Conservation (phyloP, 2,888 invertebrate genomes). For the Argyresthia albistria region DNA sequence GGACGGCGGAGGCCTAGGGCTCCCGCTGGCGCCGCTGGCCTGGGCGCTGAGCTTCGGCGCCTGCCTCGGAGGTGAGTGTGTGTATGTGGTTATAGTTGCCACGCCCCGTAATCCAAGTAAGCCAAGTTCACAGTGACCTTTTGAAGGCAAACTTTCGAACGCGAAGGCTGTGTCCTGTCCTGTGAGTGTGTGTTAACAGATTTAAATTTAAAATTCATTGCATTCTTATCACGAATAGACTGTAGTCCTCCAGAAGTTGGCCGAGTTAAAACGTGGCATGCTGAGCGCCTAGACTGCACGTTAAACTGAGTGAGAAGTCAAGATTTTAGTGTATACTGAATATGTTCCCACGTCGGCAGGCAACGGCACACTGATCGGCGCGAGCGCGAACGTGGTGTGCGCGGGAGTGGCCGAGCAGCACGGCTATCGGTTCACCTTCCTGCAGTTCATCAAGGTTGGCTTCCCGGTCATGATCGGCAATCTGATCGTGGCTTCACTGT, state of each 20-base stretch:
- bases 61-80: conserved; percentile 81
- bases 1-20: conserved; percentile 74
- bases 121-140: too few species aligned
- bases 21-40: conserved; percentile 84
- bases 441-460: conserved; percentile 89
- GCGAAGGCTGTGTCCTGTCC: too few species aligned
- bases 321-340: too few species aligned
- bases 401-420: conserved; percentile 95
- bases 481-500: conserved; percentile 76
- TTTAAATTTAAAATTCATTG: too few species aligned
- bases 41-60: conserved; percentile 90
- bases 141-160: too few species aligned
- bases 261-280: too few species aligned
- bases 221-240: too few species aligned
- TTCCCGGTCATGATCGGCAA: conserved; percentile 88
- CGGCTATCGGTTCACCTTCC: conserved; percentile 88
- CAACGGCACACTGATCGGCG: conserved; percentile 92
- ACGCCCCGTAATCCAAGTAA: too few species aligned
- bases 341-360: conserved; percentile 66
- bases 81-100: not conserved
- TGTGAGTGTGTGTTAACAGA: too few species aligned
- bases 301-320: too few species aligned
- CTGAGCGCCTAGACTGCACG: too few species aligned
- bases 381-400: conserved; percentile 93
- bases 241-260: too few species aligned